Base-by-base conservation (phyloP, 2,888 invertebrate species). In the Eupithecia exiguata region DNA sequence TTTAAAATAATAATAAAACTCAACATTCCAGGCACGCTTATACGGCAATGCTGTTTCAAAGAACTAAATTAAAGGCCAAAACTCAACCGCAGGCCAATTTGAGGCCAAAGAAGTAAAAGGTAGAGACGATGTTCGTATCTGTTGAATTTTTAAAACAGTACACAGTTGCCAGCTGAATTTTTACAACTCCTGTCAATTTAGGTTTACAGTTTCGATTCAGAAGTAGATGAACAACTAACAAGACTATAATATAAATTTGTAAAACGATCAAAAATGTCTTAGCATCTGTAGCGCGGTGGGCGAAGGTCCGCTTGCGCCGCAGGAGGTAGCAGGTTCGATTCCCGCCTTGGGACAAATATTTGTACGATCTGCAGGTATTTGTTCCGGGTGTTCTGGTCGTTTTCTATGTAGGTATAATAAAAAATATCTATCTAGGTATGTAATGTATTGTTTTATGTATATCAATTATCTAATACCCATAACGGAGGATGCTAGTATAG, bases 11-110 rank as follows among this genome's bases (percentile, higher is more conserved):
- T 63, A 36, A 65, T 21, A 36, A 66, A 70, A 9, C 16, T 66
- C 36, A 25, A 67, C n/a, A 76, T 74, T 76, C 76, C 4, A 53
- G 69, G 71, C 76, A 76, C 76, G 76, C 68, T 38, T 38, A 67
- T 62, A 71, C 73, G 16, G 76, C 76, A 76, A 38, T 76, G 76
- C 76, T 62, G 72, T 68, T 76, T 72, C 74, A 58, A 81, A 77
- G 79, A 81, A 79, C 71, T 79, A 77, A 82, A 81, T 82, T 80
- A 81, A 75, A 82, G 82, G 74, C 79, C 77, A 79, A 36, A 78
- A 78, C 68, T 68, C 36, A 69, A 77, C 35, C 69, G n/a, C n/a
- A 74, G 74, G 77, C 79, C 75, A 76, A 75, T 75, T 79, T 68
- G 77, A 62, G 70, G 74, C 74, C 70, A 74, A 70, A 68, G 62